Conservation (phyloP, 2,113 vertebrate species). For the Alosa alosa region DNA sequence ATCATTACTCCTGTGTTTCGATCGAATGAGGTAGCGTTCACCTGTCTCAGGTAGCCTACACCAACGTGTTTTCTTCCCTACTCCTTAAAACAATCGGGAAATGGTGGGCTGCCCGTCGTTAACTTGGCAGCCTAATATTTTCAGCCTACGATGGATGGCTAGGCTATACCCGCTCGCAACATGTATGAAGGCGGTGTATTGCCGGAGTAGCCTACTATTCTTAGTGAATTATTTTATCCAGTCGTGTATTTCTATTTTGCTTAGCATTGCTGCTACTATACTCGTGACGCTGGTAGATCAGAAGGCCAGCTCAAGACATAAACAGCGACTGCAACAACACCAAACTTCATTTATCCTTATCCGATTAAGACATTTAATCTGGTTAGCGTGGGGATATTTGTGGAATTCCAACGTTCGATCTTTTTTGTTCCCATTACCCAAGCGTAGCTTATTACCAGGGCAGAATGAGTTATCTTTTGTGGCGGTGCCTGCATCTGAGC, state of each 20-base stretch:
- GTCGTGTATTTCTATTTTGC: neutral
- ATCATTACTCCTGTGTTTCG: neutral
- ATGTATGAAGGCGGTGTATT: neutral
- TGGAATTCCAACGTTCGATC: slow-evolving; percentile 36
- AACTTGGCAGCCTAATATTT: neutral
- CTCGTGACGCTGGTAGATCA: neutral
- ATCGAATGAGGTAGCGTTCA: slow-evolving; percentile 36
- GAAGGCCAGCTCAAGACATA: neutral
- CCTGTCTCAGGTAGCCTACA: slow-evolving; percentile 56
- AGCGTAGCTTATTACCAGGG: neutral
- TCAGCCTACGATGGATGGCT: neutral
- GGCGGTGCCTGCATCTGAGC: neutral
- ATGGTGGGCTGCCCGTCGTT: neutral
- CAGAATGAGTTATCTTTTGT: neutral
- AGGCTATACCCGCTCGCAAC: neutral
- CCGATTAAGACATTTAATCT: slow-evolving; percentile 52
- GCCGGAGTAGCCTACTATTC: neutral
- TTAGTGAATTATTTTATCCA: neutral
- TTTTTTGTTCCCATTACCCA: slow-evolving; percentile 26
- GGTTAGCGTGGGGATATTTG: slow-evolving; percentile 47
- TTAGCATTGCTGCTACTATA: neutral
- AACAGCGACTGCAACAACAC: slow-evolving; percentile 10
- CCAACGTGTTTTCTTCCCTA: neutral
- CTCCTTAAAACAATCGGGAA: slow-evolving; percentile 21
- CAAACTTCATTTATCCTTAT: slow-evolving; percentile 19